phyloP scores from a whole-genome alignment of 2,797 vertebrate species.

The Xyrichtys novacula region DNA sequence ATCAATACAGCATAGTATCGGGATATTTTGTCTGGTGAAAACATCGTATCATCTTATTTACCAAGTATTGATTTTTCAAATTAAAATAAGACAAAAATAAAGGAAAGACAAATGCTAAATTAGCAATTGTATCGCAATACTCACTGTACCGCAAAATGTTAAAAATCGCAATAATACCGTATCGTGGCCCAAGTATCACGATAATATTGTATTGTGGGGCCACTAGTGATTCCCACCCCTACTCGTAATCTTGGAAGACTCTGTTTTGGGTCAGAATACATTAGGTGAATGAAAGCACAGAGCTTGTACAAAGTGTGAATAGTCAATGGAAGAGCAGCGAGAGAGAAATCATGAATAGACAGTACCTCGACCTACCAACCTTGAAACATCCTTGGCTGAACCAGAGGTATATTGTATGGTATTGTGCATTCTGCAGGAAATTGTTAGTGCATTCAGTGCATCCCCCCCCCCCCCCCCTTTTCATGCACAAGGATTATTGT shows the following conservation, averaged over 20 bases:
- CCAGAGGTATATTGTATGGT: slow-evolving; percentile 6
- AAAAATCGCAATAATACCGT: too few species aligned
- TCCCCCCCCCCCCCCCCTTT: background rate
- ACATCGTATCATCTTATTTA: too few species aligned
- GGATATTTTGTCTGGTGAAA: too few species aligned
- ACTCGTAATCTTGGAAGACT: slow-evolving; percentile 7
- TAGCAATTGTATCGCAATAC: too few species aligned
- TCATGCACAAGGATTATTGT: slow-evolving; percentile 38
- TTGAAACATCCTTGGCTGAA: slow-evolving; percentile 36
- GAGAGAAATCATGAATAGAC: slow-evolving; percentile 27
- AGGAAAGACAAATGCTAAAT: too few species aligned
- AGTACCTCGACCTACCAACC: slow-evolving; percentile 37
- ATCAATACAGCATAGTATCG: too few species aligned
- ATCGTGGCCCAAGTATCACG: too few species aligned
- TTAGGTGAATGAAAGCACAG: slow-evolving; percentile 26
- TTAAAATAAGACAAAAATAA: too few species aligned
- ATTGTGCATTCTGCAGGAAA: slow-evolving; percentile 3
- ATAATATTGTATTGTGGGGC: too few species aligned
- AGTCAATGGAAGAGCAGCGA: background rate
- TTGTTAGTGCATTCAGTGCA: slow-evolving; percentile 23
- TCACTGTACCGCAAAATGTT: too few species aligned
- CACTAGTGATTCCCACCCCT: too few species aligned
- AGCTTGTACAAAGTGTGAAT: slow-evolving; percentile 1
- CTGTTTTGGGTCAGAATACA: slow-evolving; percentile 20
- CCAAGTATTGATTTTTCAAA: too few species aligned